Evolutionary conservation across 2,797 vertebrate genomes (phyloP), one percentile per base, ranked within the genome.

Genomic region (Crocidura indochinensis): DNA sequence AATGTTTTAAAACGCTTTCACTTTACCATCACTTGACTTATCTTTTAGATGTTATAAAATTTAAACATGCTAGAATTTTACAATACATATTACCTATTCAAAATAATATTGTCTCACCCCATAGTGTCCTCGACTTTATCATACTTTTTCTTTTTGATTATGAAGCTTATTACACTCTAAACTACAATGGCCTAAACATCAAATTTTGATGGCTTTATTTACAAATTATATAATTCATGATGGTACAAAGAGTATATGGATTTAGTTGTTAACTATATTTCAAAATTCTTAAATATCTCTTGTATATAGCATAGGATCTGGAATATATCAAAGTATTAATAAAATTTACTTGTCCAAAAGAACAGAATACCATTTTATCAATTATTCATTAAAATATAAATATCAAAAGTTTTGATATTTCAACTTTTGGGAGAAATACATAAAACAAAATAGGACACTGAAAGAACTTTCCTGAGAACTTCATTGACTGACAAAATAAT

Each of bases 361-460:
- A 77, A 6, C 10, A 12, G n/a, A 81, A 87, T n/a, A 29, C 20
- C 47, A 64, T 27, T 56, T 92, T 60, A 31, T 78, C 78, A 84
- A 67, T 86, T 68, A 38, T 20, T 60, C 20, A 84, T 62, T 65
- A 47, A 62, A 85, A 81, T 31, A 77, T 77, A 56, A 49, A 74
- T 83, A n/a, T 49, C 29, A 19, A 27, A 72, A 31, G 10, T 69
- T 67, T 84, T 24, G n/a, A 69, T n/a, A 64, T 38, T n/a, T 62
- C 67, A 12, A 20, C 24, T 91, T 49, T 65, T 83, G 12, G 29
- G 56, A 49, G 51, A 62, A 56, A 10, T 60, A 46, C 0, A n/a
- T 2, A 77, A 91, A 82, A 78, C 19, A 29, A 72, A 82, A 19
- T 11, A 60, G 44, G 26, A 24, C 26, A 80, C 47, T 31, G 49